phyloP scores from a whole-genome alignment of 2,888 invertebrate genomes.

The Peribatodes rhomboidaria region DNA sequence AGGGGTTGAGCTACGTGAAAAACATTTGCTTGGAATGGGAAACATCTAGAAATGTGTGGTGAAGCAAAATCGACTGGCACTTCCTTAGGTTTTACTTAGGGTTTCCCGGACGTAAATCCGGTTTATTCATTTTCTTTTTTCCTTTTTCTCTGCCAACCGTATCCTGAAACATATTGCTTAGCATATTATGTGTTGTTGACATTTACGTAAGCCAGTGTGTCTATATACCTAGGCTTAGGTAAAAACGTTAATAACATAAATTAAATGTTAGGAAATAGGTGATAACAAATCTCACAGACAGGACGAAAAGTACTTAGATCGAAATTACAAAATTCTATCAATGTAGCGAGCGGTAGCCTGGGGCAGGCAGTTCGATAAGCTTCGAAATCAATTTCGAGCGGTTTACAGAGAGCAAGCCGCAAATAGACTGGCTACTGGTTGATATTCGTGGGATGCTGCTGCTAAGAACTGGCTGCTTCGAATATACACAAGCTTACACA shows the following conservation, averaged over 20 bases:
- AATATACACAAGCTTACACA: neutral
- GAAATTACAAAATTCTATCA: constrained; percentile 62
- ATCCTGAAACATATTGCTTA: neutral
- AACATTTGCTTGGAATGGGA: constrained; percentile 5
- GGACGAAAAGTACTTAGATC: constrained; percentile 33
- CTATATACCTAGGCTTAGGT: neutral
- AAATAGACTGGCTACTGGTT: constrained; percentile 58
- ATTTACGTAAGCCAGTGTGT: too few relatives aligned
- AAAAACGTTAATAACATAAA: neutral
- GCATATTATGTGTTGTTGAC: neutral
- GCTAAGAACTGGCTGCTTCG: neutral
- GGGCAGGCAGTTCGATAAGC: constrained; percentile 64
- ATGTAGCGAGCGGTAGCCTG: constrained; percentile 41
- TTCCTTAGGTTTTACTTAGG: neutral
- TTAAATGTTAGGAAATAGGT: neutral
- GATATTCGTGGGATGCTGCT: constrained; percentile 48
- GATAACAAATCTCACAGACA: constrained; percentile 38
- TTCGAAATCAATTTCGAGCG: constrained; percentile 78
- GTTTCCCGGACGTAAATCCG: too few relatives aligned
- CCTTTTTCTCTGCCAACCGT: neutral
- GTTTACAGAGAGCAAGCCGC: constrained; percentile 70
- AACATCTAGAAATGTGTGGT: neutral
- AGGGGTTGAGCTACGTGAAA: neutral
- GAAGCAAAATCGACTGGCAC: neutral
- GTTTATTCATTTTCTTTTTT: neutral